Evolutionary conservation across 2,888 invertebrate species (phyloP).

Genomic region (Lampropteryx suffumata): DNA sequence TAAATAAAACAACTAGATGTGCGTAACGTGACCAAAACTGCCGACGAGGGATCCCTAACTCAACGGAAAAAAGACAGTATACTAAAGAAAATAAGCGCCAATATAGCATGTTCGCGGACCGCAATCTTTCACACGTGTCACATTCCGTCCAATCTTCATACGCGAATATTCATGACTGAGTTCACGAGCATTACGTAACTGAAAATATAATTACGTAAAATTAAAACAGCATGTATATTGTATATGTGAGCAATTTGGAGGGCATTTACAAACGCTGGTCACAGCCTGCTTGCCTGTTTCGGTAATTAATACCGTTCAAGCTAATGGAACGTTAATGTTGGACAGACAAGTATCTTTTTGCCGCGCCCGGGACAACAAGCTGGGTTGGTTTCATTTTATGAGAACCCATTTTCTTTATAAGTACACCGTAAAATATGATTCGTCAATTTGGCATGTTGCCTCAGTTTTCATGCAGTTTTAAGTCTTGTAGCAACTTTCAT

Average conservation of each 20-base stretch:
- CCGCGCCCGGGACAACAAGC: neutral
- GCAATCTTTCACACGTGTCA: neutral
- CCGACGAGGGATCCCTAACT: neutral
- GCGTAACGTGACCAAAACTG: neutral
- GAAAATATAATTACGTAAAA: neutral
- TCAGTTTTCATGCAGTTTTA: no score
- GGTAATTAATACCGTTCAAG: slow-evolving; percentile 18
- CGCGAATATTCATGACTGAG: neutral
- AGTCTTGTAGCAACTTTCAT: no score
- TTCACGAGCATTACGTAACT: neutral
- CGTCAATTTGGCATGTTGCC: no score
- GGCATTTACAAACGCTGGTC: no score
- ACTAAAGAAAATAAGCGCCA: neutral
- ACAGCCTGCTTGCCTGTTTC: neutral
- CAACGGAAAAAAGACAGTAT: no score
- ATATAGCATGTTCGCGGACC: neutral
- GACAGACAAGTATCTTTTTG: slow-evolving; percentile 1
- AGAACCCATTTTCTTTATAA: no score
- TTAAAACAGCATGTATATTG: neutral
- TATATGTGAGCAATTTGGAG: no score
- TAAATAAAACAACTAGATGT: neutral
- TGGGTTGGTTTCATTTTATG: no score
- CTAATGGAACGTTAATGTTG: slow-evolving; percentile 11
- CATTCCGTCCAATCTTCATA: neutral
- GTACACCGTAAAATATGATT: no score